Conservation (phyloP, 2,888 invertebrate genomes). For the Coelinius sp. region DNA sequence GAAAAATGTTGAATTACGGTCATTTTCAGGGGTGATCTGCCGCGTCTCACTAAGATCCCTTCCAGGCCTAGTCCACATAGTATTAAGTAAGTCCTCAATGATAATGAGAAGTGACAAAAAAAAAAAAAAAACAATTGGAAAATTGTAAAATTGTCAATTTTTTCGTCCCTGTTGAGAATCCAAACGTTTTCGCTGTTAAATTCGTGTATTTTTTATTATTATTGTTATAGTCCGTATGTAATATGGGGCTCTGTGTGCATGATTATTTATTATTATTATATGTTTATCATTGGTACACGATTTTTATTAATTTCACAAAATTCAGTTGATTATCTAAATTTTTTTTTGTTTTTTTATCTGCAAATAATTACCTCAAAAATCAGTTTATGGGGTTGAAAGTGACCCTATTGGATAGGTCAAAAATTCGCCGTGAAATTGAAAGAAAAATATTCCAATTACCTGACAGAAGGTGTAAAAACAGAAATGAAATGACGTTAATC, state of each 20-base stretch:
- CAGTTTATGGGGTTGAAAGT: background rate
- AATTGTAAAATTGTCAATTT: background rate
- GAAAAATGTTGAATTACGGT: conserved; percentile 51
- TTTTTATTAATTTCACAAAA: no score
- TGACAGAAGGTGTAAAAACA: no score
- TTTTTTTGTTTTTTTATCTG: background rate
- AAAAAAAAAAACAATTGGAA: background rate
- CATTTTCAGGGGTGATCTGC: conserved; percentile 74
- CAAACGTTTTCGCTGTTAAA: background rate
- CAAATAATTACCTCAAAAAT: background rate
- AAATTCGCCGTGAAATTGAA: background rate
- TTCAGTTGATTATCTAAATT: background rate
- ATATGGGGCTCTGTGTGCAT: conserved; percentile 24
- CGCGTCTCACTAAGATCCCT: conserved; percentile 67
- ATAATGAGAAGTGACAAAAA: conserved; percentile 5
- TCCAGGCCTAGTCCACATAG: conserved; percentile 67
- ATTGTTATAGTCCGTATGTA: conserved; percentile 18
- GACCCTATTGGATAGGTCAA: background rate
- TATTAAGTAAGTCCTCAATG: conserved; percentile 66
- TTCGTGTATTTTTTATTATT: conserved; percentile 1
- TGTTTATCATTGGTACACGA: background rate
- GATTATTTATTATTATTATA: background rate
- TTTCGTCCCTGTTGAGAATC: background rate
- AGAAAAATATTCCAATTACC: background rate
- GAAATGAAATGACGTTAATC: no score